Evolutionary conservation across 2,888 invertebrate genomes (phyloP), one percentile per base, ranked within the genome.

Genomic region (Galerucella calmariensis): DNA sequence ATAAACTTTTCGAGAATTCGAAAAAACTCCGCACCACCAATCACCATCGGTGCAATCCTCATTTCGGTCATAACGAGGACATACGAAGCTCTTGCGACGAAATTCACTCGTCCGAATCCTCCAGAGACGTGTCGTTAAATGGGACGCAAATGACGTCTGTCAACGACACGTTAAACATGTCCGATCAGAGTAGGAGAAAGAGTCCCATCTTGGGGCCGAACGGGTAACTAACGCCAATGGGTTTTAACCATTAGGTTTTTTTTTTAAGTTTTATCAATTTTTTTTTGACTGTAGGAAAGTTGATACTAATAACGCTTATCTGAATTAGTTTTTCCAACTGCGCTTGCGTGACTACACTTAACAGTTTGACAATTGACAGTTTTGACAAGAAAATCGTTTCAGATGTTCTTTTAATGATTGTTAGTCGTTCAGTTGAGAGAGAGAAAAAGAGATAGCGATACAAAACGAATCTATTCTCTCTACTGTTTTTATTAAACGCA

Each of bases 121-220:
- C 78, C 59, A 66, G 76, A 24, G 82, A 84, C 41, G 72, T 74
- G 20, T 80, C 80, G 10, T 78, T 85, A 51, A 84, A 86, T 70
- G 78, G 78, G n/a, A 86, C 86, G 46, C 84, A 84, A 72, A 63
- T 84, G 48, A 85, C 86, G 0, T 83, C 79, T 67, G 77, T 86
- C 61, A 85, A 86, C 63, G 84, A 85, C 59, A 80, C 81, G 5
- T 76, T 77, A 46, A 75, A 67, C 44, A 67, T 79, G 67, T 77
- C 81, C 6, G 79, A 79, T 61, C 77, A 80, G 56, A 80, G 79
- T 48, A 77, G 84, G 72, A 82, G 83, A 76, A 78, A 84, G 69
- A 83, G 85, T 10, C 85, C 85, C 9, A 78, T 85, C 63, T 77
- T 86, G 71, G 87, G 85, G 44, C 86, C 87, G 24, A 87, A 87